Conservation (phyloP, 2,888 invertebrate species). For the Gasteruption jaculator region DNA sequence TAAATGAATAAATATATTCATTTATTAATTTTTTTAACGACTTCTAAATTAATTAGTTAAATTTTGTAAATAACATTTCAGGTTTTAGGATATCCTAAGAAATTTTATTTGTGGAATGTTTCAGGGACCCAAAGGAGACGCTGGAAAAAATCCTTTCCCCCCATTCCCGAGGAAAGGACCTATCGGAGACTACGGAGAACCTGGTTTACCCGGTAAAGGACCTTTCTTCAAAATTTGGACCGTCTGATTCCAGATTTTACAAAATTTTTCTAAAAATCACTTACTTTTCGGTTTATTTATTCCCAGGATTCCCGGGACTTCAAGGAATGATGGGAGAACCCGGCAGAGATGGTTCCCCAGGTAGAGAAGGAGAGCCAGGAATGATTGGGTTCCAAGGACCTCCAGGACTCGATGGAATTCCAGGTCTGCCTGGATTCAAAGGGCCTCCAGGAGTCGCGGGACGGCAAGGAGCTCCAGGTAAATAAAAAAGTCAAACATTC, state of each 20-base stretch:
- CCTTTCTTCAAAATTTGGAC: neutral
- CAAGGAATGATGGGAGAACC: conserved; percentile 59
- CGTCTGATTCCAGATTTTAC: neutral
- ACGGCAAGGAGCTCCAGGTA: conserved; percentile 48
- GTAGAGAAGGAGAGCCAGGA: conserved; percentile 65
- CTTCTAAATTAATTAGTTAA: too few species aligned
- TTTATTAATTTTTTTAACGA: too few species aligned
- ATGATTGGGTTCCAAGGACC: conserved; percentile 56
- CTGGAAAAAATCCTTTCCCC: conserved; percentile 42
- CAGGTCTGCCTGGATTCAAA: conserved; percentile 37
- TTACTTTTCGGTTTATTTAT: conserved; percentile 21
- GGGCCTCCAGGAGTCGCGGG: conserved; percentile 38
- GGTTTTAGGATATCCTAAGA: neutral
- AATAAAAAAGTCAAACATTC: neutral
- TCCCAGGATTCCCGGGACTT: conserved; percentile 52
- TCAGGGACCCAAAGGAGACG: conserved; percentile 49
- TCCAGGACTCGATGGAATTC: conserved; percentile 41
- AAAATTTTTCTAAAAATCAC: conserved; percentile 3
- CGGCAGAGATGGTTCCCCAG: conserved; percentile 65
- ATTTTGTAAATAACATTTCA: too few species aligned
- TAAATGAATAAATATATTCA: too few species aligned
- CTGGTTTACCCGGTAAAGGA: conserved; percentile 55
- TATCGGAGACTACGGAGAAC: conserved; percentile 60
- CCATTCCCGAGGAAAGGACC: conserved; percentile 45
- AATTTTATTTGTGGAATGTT: conserved; percentile 5